Evolutionary conservation across 2,113 vertebrate species (phyloP), one percentile per base, ranked within the genome.

Genomic region (Gadus macrocephalus): DNA sequence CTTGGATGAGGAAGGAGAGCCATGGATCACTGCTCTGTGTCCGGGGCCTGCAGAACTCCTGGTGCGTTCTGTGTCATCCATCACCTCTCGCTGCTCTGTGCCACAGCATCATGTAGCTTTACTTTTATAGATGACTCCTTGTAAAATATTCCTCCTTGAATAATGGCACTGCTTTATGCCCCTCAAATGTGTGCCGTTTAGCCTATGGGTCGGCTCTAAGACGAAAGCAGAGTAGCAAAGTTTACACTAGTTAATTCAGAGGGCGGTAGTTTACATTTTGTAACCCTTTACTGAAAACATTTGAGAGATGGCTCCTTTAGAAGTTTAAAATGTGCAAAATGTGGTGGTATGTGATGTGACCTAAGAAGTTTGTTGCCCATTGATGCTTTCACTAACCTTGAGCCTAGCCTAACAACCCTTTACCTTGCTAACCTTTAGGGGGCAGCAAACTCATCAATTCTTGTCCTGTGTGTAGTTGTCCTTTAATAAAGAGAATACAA

Each of bases 1-100:
- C 72, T 66, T 5, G 67, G 70, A 76, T 27, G 55, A 42, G 61
- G 61, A 56, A 22, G 60, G 64, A 53, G 59, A 65, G 64, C n/a
- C 86, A 88, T 88, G 78, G 78, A 88, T 90, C 86, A 87, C 71
- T 71, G 73, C 70, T 56, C 74, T 78, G 76, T 35, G 31, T 84
- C 67, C 68, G 66, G 78, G 71, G 81, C 75, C 65, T 35, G 70
- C 64, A 77, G n/a, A 72, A 71, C 27, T 76, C 68, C 79, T 68
- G 75, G 75, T 19, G 71, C 16, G 38, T 62, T 69, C 66, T 1
- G 35, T 42, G 71, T 66, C 63, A 86, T 89, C 80, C 74, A 83
- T 87, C 84, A 85, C 16, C 62, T 0, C 6, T 17, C 58, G 64
- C 77, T 76, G 62, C 67, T 77, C 70, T 49, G 73, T 59, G 20